These are phyloP conservation scores for Campoplex nolae DNA, from an alignment of 2,888 invertebrate genomes.

Conservation along the genomic window DNA sequence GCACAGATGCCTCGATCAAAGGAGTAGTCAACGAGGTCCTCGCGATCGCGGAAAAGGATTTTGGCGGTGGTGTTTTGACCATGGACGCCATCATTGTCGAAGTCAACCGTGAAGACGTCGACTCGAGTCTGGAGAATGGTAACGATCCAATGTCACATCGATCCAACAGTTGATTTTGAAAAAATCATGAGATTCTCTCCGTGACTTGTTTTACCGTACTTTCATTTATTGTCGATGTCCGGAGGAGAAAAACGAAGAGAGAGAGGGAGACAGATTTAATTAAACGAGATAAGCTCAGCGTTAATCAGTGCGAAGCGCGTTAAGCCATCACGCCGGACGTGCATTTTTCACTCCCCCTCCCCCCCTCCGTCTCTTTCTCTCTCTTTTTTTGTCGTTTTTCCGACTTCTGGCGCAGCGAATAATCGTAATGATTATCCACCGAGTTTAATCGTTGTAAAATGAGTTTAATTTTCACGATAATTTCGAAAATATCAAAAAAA, in stretches of 20 bases:
- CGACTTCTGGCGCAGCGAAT: slow-evolving; percentile 2
- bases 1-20: slow-evolving; percentile 75
- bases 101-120: slow-evolving; percentile 79
- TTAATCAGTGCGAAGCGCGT: slow-evolving; percentile 48
- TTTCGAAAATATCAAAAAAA: too few species aligned
- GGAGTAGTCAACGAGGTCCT: slow-evolving; percentile 75
- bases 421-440: not conserved
- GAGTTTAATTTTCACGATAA: not conserved
- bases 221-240: not conserved
- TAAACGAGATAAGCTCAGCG: slow-evolving; percentile 48
- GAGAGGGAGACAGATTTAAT: not conserved
- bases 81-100: slow-evolving; percentile 77
- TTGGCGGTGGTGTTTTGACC: slow-evolving; percentile 71
- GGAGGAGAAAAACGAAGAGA: not conserved
- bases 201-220: not conserved
- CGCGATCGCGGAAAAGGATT: slow-evolving; percentile 75
- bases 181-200: too few species aligned
- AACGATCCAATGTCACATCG: not conserved
- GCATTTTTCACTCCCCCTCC: slow-evolving; percentile 11
- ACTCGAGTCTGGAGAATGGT: slow-evolving; percentile 79
- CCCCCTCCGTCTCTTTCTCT: slow-evolving; percentile 6
- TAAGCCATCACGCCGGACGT: slow-evolving; percentile 34
- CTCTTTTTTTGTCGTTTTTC: slow-evolving; percentile 1
- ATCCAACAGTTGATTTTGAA: too few species aligned
- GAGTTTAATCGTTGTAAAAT: not conserved